phyloP scores from a whole-genome alignment of 2,113 vertebrate species.

The Turnix velox region DNA sequence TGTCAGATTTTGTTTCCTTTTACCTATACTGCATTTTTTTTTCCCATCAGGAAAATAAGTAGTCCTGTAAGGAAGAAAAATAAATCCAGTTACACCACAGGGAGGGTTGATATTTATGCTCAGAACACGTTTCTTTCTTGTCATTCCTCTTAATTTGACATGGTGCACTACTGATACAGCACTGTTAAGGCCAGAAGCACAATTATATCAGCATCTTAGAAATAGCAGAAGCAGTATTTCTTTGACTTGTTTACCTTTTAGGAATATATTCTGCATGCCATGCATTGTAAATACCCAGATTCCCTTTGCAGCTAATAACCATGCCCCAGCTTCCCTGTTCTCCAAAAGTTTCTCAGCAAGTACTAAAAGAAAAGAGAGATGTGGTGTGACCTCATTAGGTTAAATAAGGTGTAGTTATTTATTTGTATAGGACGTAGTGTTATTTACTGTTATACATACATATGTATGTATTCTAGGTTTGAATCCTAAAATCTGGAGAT shows the following conservation, averaged over 20 bases:
- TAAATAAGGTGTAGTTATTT: background rate
- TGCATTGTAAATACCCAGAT: background rate
- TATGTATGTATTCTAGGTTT: too few species aligned
- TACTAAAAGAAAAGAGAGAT: background rate
- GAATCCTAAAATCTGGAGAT: background rate
- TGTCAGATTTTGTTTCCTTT: background rate
- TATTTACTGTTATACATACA: background rate
- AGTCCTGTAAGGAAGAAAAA: background rate
- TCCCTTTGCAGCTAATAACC: background rate
- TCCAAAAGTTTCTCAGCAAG: background rate
- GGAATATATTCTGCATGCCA: background rate
- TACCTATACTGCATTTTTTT: background rate
- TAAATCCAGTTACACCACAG: background rate
- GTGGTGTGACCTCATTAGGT: background rate
- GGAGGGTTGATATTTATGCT: background rate
- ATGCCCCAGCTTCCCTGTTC: background rate
- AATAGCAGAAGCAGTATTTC: background rate
- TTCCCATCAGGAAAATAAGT: background rate
- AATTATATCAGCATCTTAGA: background rate
- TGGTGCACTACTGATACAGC: background rate
- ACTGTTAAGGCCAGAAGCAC: background rate
- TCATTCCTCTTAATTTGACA: background rate
- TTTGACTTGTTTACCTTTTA: constrained; percentile 8
- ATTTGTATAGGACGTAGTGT: background rate
- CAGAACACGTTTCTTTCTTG: background rate